Conservation (phyloP, 2,888 invertebrate genomes). For the Drosophila ezoana region DNA sequence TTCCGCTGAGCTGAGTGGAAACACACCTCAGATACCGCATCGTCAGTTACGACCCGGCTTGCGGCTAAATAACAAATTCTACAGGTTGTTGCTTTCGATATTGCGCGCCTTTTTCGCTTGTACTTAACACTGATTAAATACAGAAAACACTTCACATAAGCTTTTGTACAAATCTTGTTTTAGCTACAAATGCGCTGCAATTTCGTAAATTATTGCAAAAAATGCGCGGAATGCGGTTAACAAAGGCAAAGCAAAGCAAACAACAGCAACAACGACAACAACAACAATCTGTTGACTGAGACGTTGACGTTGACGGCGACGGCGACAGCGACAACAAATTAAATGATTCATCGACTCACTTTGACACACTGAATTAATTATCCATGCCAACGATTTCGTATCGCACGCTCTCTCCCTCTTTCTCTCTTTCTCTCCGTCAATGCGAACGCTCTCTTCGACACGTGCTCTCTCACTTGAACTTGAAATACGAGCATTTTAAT, state of each 20-base stretch:
- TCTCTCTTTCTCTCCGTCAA: not conserved
- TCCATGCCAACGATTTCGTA: slow-evolving; percentile 12
- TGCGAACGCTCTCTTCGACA: slow-evolving; percentile 20
- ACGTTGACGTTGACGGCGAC: slow-evolving; percentile 31
- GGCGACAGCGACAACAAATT: slow-evolving; percentile 34
- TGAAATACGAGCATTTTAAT: slow-evolving; percentile 59
- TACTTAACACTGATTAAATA: not conserved
- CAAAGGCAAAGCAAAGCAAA: slow-evolving; percentile 11
- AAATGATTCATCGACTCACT: slow-evolving; percentile 64
- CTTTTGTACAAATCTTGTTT: slow-evolving; percentile 40
- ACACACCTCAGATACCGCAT: slow-evolving; percentile 18
- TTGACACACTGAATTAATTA: slow-evolving; percentile 73
- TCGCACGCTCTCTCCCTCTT: slow-evolving; percentile 10
- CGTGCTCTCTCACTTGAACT: slow-evolving; percentile 70
- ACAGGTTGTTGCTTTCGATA: slow-evolving; percentile 15
- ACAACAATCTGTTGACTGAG: slow-evolving; percentile 19
- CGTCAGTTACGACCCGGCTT: not conserved
- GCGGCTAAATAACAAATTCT: not conserved
- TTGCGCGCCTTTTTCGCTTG: not conserved
- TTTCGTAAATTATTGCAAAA: slow-evolving; percentile 66
- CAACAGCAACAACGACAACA: slow-evolving; percentile 12
- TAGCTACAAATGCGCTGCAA: slow-evolving; percentile 32
- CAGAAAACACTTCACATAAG: slow-evolving; percentile 1
- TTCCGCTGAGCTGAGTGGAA: slow-evolving; percentile 11
- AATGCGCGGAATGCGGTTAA: slow-evolving; percentile 73